A percentile compares a stretch with the other conserved stretches of the same genome.
These are phyloP conservation scores for Lasioglossum morio DNA, from an alignment of 2,888 invertebrate genomes.

Conservation along the genomic window DNA sequence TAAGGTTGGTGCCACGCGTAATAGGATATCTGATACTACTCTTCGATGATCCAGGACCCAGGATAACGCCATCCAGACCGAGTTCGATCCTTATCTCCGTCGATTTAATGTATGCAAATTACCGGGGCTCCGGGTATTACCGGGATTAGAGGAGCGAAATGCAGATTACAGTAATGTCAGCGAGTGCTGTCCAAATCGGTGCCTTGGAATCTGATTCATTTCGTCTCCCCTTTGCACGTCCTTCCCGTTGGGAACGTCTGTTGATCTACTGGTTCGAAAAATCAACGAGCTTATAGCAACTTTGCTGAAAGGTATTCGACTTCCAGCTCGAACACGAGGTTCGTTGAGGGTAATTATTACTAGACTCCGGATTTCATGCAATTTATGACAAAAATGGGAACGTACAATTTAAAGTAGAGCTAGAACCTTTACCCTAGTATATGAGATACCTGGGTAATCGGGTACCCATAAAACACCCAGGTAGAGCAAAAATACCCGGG, in stretches of 20 bases:
- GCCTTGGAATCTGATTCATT: constrained; percentile 40
- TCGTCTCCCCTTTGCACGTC: not conserved
- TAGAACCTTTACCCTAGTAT: no score
- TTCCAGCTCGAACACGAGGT: not conserved
- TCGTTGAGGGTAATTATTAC: no score
- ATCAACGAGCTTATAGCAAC: not conserved
- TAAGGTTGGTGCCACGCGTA: constrained; percentile 53
- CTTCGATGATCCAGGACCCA: constrained; percentile 64
- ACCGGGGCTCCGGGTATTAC: constrained; percentile 60
- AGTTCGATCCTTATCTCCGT: constrained; percentile 64
- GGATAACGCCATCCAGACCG: constrained; percentile 60
- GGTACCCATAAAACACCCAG: no score
- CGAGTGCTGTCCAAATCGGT: constrained; percentile 34
- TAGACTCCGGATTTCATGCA: no score
- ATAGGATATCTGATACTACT: constrained; percentile 65
- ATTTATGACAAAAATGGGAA: no score
- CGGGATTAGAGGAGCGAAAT: constrained; percentile 64
- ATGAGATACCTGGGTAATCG: no score
- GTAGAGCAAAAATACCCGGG: no score
- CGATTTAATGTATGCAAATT: constrained; percentile 70
- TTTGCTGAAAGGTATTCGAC: not conserved
- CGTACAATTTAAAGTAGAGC: no score
- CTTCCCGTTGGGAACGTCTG: not conserved
- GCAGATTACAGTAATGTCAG: constrained; percentile 51
- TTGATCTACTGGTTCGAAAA: not conserved